These are phyloP conservation scores for Euplagia quadripunctaria DNA, from an alignment of 2,888 invertebrate genomes.

Conservation along the genomic window DNA sequence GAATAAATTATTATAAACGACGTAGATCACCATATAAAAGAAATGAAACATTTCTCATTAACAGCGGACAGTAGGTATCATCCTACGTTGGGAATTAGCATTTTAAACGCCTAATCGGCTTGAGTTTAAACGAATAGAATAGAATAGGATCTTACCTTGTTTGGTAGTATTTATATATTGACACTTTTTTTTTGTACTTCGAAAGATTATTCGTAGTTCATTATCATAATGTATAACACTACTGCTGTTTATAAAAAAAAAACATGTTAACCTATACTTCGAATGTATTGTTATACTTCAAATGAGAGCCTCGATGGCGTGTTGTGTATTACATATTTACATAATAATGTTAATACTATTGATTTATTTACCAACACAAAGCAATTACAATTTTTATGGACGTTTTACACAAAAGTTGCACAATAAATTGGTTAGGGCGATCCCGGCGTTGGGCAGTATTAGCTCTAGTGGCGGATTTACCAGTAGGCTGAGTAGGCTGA, in stretches of 20 bases:
- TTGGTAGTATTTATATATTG: conserved; percentile 19
- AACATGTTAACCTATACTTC: background rate
- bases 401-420: too few species aligned
- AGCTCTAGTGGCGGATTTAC: too few species aligned
- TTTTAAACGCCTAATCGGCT: conserved; percentile 40
- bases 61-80: conserved; percentile 29
- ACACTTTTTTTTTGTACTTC: conserved; percentile 8
- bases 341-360: too few species aligned
- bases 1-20: conserved; percentile 42
- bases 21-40: conserved; percentile 42
- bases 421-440: too few species aligned
- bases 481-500: too few species aligned
- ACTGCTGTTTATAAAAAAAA: conserved; percentile 3
- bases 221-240: background rate
- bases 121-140: conserved; percentile 11
- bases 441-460: too few species aligned
- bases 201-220: background rate
- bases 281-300: background rate
- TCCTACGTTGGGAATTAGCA: conserved; percentile 51
- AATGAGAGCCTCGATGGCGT: background rate
- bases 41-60: conserved; percentile 42
- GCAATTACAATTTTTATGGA: too few species aligned
- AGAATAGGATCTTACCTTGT: conserved; percentile 34
- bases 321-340: too few species aligned
- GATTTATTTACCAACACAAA: too few species aligned